phyloP scores from a whole-genome alignment of 30 jellyfish, hydroid and myxozoan species.

The Nemopilema nomurai region DNA sequence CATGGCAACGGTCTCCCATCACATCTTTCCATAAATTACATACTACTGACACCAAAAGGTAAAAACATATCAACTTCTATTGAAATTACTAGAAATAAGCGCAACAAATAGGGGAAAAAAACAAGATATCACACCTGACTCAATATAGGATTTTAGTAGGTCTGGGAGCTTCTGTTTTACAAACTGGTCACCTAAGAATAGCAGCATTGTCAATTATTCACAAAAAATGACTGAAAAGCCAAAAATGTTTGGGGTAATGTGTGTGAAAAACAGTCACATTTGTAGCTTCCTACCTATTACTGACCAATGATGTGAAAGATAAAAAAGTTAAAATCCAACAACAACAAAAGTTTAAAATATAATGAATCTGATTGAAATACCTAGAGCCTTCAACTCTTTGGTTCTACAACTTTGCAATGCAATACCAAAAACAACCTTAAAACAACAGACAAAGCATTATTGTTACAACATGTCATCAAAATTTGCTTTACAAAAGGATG shows the following conservation, averaged over 20 bases:
- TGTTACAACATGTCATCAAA: too few relatives aligned
- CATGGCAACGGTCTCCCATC: too few relatives aligned
- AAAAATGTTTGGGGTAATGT: too few relatives aligned
- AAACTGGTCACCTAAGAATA: constrained; percentile 70
- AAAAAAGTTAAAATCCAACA: neutral
- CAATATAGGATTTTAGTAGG: constrained; percentile 78
- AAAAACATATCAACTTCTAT: neutral
- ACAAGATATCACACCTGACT: constrained; percentile 79
- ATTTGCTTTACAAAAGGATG: too few relatives aligned
- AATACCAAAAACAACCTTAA: constrained; percentile 89
- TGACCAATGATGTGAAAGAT: neutral
- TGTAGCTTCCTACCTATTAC: too few relatives aligned
- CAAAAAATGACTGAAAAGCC: too few relatives aligned
- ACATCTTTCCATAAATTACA: too few relatives aligned
- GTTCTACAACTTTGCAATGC: constrained; percentile 75
- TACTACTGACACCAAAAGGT: neutral
- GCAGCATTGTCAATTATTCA: neutral
- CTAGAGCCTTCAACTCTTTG: constrained; percentile 42
- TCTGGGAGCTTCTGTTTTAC: constrained; percentile 91
- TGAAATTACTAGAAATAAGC: neutral
- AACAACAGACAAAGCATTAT: too few relatives aligned
- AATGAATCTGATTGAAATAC: constrained; percentile 12
- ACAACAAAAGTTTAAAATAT: too few relatives aligned
- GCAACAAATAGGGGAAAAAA: too few relatives aligned
- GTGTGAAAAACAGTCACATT: too few relatives aligned